A percentile compares a stretch with the other conserved stretches of the same genome.
phyloP scores from a whole-genome alignment of 2,113 vertebrate species.

The Rhineura floridana region DNA sequence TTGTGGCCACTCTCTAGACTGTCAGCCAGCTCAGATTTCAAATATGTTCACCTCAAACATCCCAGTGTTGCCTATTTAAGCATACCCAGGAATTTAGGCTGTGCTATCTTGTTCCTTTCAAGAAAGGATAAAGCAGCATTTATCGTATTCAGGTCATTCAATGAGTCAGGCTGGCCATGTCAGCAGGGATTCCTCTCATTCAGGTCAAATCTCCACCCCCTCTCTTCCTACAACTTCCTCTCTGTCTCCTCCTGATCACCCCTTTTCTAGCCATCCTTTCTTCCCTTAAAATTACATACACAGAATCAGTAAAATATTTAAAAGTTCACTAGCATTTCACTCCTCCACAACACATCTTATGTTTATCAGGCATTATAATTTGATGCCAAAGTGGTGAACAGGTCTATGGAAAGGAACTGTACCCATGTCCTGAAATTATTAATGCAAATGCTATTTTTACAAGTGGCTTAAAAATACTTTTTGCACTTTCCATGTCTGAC shows the following conservation, averaged over 20 bases:
- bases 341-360: not conserved
- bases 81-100: conserved; percentile 87
- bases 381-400: conserved; percentile 37
- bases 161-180: conserved; percentile 83
- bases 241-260: conserved; percentile 41
- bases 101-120: conserved; percentile 86
- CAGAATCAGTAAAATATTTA: conserved; percentile 45
- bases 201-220: conserved; percentile 76
- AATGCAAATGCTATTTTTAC: not conserved
- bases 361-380: conserved; percentile 12
- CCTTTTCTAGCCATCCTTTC: conserved; percentile 9
- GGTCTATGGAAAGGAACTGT: not conserved
- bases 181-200: conserved; percentile 82
- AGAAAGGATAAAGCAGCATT: conserved; percentile 87
- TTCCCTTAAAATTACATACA: conserved; percentile 37
- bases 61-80: conserved; percentile 84
- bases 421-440: not conserved
- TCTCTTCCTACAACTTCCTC: conserved; percentile 43
- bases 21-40: conserved; percentile 85
- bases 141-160: conserved; percentile 94
- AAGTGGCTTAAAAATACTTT: not conserved
- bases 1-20: conserved; percentile 85
- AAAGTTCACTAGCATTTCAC: conserved; percentile 12
- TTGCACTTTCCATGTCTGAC: not conserved
- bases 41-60: conserved; percentile 82